A percentile compares a stretch with the other conserved stretches of the same genome.
Conservation (phyloP, 2,113 vertebrate genomes). For the Eulacestoma nigropectus region DNA sequence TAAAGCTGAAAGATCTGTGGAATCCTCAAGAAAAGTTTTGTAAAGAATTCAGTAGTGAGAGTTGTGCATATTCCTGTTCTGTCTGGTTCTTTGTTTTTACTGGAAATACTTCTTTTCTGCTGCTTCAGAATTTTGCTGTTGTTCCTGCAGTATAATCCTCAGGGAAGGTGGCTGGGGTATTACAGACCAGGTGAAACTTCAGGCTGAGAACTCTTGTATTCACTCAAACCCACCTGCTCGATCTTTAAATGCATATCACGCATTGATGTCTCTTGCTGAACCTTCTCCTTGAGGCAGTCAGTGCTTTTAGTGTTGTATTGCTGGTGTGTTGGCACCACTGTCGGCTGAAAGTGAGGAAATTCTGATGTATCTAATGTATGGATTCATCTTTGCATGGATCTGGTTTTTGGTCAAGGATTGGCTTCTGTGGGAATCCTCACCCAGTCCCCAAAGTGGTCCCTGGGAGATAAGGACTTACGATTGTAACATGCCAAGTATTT, state of each 20-base stretch:
- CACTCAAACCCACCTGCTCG: neutral
- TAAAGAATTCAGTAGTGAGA: neutral
- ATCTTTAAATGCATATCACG: rapidly evolving
- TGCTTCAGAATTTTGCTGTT: neutral
- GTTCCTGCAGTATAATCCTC: neutral
- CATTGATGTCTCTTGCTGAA: rapidly evolving
- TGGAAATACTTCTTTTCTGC: neutral
- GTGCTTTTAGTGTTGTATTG: neutral
- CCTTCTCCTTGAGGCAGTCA: neutral
- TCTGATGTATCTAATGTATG: neutral
- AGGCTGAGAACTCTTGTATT: neutral
- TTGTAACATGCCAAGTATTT: neutral
- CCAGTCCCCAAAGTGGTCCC: neutral
- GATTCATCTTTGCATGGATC: neutral
- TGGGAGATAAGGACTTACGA: rapidly evolving
- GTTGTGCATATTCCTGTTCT: neutral
- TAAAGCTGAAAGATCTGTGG: neutral
- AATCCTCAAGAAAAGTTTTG: neutral
- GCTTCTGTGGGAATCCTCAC: neutral
- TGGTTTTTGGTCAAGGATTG: neutral
- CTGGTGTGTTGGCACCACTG: neutral
- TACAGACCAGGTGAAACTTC: neutral
- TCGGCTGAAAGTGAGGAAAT: neutral
- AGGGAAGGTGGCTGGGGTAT: neutral
- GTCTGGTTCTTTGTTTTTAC: neutral